Conservation (phyloP, 2,888 invertebrate genomes). For the Thymelicus acteon region DNA sequence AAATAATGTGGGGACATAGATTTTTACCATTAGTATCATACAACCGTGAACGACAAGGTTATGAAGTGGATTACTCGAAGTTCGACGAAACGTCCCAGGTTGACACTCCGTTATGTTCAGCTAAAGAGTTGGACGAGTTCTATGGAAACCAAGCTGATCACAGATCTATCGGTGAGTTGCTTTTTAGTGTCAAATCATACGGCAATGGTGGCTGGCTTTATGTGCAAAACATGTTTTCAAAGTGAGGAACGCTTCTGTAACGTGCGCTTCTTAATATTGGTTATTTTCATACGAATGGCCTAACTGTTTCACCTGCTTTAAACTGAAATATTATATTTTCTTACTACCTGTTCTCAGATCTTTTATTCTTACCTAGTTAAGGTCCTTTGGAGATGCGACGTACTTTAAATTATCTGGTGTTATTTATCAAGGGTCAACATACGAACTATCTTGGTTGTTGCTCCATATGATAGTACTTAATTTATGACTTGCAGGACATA, state of each 20-base stretch:
- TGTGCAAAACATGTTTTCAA: conserved; percentile 38
- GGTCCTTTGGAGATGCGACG: conserved; percentile 41
- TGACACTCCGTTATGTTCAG: conserved; percentile 91
- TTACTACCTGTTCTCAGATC: conserved; percentile 22
- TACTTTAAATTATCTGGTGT: conserved; percentile 54
- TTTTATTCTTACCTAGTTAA: conserved; percentile 35
- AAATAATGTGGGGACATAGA: conserved; percentile 92
- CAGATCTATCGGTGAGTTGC: conserved; percentile 83
- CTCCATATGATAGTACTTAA: conserved; percentile 55
- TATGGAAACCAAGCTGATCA: conserved; percentile 85
- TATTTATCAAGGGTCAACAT: conserved; percentile 71
- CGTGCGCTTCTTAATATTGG: conserved; percentile 14
- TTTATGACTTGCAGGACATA: conserved; percentile 52
- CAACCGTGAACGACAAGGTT: conserved; percentile 89
- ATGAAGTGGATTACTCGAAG: conserved; percentile 92
- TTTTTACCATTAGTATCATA: conserved; percentile 90
- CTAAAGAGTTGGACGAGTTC: conserved; percentile 87
- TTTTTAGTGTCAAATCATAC: conserved; percentile 39
- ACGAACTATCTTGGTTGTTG: conserved; percentile 56
- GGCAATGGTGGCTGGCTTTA: conserved; percentile 59
- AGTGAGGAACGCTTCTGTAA: conserved; percentile 33
- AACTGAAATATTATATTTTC: conserved; percentile 30
- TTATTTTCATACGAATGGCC: neutral
- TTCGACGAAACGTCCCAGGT: conserved; percentile 92
- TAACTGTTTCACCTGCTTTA: conserved; percentile 23